Conservation (phyloP, 2,113 vertebrate genomes). For the Sphaerodactylus townsendi region DNA sequence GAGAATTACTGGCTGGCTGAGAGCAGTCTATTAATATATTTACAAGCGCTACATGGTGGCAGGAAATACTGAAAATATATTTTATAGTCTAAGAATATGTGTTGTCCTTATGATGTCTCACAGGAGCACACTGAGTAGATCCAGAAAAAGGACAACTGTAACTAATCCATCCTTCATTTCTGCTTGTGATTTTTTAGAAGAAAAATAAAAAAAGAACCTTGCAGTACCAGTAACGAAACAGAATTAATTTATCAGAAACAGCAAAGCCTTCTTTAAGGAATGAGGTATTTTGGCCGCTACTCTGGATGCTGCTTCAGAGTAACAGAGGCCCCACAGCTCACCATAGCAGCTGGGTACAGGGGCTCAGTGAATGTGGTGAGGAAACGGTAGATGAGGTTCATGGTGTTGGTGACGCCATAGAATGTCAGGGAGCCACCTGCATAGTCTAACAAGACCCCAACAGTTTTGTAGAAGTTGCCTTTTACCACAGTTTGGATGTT, state of each 20-base stretch:
- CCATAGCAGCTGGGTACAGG: conserved; percentile 63
- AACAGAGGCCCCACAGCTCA: conserved; percentile 53
- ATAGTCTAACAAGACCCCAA: conserved; percentile 59
- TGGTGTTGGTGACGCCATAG: conserved; percentile 49
- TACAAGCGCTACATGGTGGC: no score
- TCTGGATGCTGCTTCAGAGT: conserved; percentile 50
- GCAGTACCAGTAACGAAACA: background rate
- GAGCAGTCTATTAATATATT: no score
- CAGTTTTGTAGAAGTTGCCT: conserved; percentile 49
- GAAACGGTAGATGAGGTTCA: conserved; percentile 59
- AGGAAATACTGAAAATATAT: no score
- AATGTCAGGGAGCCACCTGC: conserved; percentile 53
- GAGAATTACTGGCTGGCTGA: no score
- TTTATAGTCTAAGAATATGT: no score
- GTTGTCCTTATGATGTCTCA: no score
- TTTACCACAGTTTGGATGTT: conserved; percentile 53
- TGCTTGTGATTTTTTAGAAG: background rate
- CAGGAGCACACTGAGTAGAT: no score
- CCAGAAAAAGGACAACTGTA: no score
- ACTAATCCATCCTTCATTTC: background rate
- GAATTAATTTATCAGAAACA: conserved; percentile 13
- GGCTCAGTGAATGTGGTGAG: conserved; percentile 59
- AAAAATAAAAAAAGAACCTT: background rate
- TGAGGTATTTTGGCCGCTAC: background rate
- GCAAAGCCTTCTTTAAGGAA: background rate